Conservation (phyloP, 2,888 invertebrate genomes). For the Strigamia maritima region DNA sequence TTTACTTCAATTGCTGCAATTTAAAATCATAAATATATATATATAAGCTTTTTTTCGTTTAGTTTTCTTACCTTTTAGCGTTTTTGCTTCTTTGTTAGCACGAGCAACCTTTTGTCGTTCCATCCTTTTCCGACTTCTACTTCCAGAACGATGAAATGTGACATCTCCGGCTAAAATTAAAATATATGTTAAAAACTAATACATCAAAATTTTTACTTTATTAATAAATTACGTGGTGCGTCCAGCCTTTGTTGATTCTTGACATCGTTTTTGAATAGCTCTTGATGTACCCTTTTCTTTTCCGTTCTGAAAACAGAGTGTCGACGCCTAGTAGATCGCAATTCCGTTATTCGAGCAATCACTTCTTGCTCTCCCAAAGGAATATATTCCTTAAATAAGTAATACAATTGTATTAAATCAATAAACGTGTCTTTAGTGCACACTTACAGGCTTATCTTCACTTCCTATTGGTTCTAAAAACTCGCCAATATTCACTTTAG, state of each 20-base stretch:
- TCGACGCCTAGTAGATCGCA: slow-evolving; percentile 46
- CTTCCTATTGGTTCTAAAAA: slow-evolving; percentile 72
- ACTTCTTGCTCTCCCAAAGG: slow-evolving; percentile 48
- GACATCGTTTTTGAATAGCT: slow-evolving; percentile 45
- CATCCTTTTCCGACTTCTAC: slow-evolving; percentile 60
- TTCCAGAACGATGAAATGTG: slow-evolving; percentile 53
- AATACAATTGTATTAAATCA: slow-evolving; percentile 17
- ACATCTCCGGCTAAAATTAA: background rate
- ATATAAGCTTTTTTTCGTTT: background rate
- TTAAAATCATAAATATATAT: slow-evolving; percentile 25
- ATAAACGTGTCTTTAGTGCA: background rate
- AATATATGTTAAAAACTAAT: background rate
- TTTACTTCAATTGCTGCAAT: slow-evolving; percentile 49
- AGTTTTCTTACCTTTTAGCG: slow-evolving; percentile 47
- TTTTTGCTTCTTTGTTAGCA: slow-evolving; percentile 70
- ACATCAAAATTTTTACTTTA: background rate
- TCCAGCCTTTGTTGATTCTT: slow-evolving; percentile 50
- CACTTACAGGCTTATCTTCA: slow-evolving; percentile 50
- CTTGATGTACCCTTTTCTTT: slow-evolving; percentile 50
- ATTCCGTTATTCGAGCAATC: slow-evolving; percentile 45
- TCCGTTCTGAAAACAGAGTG: slow-evolving; percentile 42
- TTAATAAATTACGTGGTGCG: slow-evolving; percentile 49
- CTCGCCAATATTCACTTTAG: slow-evolving; percentile 82
- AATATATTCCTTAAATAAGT: slow-evolving; percentile 41
- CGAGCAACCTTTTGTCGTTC: slow-evolving; percentile 66